Evolutionary conservation across 2,113 vertebrate species (phyloP).

Genomic region (Hymenochirus boettgeri): DNA sequence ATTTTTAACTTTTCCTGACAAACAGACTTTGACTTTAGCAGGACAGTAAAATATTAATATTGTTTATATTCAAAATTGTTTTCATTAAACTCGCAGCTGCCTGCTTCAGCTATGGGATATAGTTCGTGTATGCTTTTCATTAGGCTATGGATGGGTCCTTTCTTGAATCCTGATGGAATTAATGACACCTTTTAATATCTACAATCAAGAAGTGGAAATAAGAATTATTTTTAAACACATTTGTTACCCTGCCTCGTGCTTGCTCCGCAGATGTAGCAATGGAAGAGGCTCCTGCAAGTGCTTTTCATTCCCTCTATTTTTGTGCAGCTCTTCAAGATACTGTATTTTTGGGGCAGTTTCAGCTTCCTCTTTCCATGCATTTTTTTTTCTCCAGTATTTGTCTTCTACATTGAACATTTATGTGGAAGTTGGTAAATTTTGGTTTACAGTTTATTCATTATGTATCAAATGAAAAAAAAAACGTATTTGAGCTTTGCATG

Average conservation of each 20-base stretch:
- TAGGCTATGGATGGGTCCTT: constrained; percentile 76
- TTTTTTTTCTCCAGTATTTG: constrained; percentile 8
- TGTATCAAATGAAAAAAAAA: background rate
- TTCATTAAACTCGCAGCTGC: constrained; percentile 76
- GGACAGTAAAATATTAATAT: constrained; percentile 61
- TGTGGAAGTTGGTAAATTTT: constrained; percentile 3
- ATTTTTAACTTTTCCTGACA: constrained; percentile 56
- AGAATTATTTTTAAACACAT: constrained; percentile 42
- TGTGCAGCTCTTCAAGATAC: background rate
- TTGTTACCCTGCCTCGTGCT: constrained; percentile 52
- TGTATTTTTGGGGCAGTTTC: constrained; percentile 18
- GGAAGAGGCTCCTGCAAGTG: constrained; percentile 17
- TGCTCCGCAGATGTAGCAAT: constrained; percentile 43
- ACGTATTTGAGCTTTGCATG: background rate
- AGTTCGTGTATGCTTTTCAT: constrained; percentile 74
- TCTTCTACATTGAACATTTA: constrained; percentile 2
- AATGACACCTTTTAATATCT: constrained; percentile 53
- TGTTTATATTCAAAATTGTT: constrained; percentile 80
- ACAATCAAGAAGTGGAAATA: constrained; percentile 58
- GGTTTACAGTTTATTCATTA: background rate
- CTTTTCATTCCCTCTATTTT: constrained; percentile 1
- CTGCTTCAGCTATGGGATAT: constrained; percentile 77
- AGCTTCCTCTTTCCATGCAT: constrained; percentile 3
- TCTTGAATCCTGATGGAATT: constrained; percentile 60
- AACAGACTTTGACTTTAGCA: constrained; percentile 77